Base-by-base conservation (phyloP, 2,888 invertebrate species). In the Entomobrya proxima region DNA sequence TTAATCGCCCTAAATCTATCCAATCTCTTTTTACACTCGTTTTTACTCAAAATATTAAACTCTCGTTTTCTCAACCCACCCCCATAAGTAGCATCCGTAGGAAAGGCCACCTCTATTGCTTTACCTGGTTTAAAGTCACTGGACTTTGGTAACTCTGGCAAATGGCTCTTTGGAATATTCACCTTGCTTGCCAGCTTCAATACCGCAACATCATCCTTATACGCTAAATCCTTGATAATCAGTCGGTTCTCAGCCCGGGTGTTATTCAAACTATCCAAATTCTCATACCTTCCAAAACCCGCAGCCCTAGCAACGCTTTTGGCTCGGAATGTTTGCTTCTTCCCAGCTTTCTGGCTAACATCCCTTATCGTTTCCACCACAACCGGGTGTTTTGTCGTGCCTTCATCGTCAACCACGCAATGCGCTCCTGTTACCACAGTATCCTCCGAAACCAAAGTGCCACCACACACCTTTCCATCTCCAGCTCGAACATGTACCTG, bases 21-120 rank as follows among this genome's bases (percentile, higher is more conserved):
- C 64, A 78, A 27, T 24, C 79, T 47, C 27, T 5, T 61, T 32
- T 69, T 58, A 35, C 79, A 79, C 50, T 79, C 79, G n/a, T 6
- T 11, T 0, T 47, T 2, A 1, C 52, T 61, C 67, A 79, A 37
- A 32, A 69, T 52, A 4, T 13, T 47, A 40, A 50, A 79, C 24
- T 79, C 44, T 18, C 79, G 27, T 15, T 24, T 30, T 11, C 6
- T 2, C 18, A 79, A 2, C 24, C 35, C 9, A 6, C 27, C 21
- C n/a, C 27, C 11, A 13, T 18, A 13, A 2, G 18, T 37, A 6
- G 69, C 1, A 18, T 67, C 24, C 15, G 50, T 30, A 5, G 67
- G 67, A n/a, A 50, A 55, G 0, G 67, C 50, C 27, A 79, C 13
- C 18, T 79, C 79, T 1, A 35, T 11, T 5, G 67, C n/a, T n/a